phyloP scores from a whole-genome alignment of 1,140 invertebrate genomes.

The Littorina saxatilis region DNA sequence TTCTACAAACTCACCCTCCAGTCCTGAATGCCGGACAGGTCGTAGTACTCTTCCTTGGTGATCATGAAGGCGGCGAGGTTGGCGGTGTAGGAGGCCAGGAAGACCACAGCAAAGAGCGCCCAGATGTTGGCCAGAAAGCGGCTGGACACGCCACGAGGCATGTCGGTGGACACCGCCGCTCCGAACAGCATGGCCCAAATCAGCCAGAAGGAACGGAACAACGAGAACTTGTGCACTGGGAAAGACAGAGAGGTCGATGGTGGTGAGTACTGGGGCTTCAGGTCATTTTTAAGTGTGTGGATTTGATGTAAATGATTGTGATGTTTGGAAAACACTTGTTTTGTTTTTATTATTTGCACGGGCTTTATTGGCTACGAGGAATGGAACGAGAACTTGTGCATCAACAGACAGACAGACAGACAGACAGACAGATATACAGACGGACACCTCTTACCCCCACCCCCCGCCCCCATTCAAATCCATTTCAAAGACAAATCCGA shows the following conservation, averaged over 20 bases:
- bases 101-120: constrained; percentile 86
- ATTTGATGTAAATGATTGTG: too few relatives aligned
- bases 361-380: too few relatives aligned
- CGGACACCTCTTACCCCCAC: too few relatives aligned
- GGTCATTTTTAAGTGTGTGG: too few relatives aligned
- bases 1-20: constrained; percentile 79
- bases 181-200: constrained; percentile 99
- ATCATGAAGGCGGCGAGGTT: constrained; percentile 97
- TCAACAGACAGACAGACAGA: background rate
- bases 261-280: too few relatives aligned
- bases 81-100: constrained; percentile 78
- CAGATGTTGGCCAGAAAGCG: constrained; percentile 97
- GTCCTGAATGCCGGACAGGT: constrained; percentile 95
- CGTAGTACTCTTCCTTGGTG: constrained; percentile 96
- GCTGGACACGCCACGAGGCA: constrained; percentile 93
- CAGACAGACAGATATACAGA: background rate
- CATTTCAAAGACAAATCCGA: too few relatives aligned
- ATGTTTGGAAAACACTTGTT: too few relatives aligned
- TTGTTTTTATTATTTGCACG: too few relatives aligned
- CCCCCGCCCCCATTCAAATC: too few relatives aligned
- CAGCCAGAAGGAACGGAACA: constrained; percentile 98
- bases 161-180: constrained; percentile 97
- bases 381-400: background rate
- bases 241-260: too few relatives aligned
- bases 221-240: constrained; percentile 92